Base-by-base conservation (phyloP, 2,113 vertebrate genomes). In the Pomatostomus ruficeps region DNA sequence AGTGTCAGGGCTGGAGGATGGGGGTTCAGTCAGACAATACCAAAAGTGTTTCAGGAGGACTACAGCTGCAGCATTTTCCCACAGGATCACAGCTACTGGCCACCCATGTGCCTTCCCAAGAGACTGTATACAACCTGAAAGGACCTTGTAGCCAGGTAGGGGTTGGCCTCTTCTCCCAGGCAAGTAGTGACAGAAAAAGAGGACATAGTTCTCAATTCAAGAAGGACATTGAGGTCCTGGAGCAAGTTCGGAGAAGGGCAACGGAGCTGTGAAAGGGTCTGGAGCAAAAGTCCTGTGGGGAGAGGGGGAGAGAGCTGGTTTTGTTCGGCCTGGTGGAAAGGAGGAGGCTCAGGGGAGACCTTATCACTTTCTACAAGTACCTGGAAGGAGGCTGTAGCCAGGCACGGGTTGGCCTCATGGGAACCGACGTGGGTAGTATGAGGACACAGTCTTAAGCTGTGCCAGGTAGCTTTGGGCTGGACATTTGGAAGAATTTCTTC, bases 61-160 rank as follows among this genome's bases (percentile, higher is more conserved):
- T 38, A 9, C 0, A 2, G 31, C 52, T 43, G 26, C 1, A 3
- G 4, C 22, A 9, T 3, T 7, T 14, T 33, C 21, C 25, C 67
- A 28, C 7, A 25, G 29, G 14, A 8, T 12, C 25, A 33, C 9
- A 12, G 33, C 31, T 21, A 7, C 13, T 3, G 18, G 31, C 25
- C 12, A 22, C 21, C 8, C 2, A 1, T 8, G 4, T 8, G 29
- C 31, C 19, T 29, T 45, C 19, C 51, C 43, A 43, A 58, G 23
- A 73, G 43, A 23, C 51, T 58, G n/a, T 23, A 46, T 6, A 59
- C 13, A 45, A 25, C 13, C 19, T 14, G 38, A 25, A 45, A 67
- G 33, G 38, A 38, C 23, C 4, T 18, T 48, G 21, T 33, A 45
- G 12, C 23, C 22, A 8, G 23, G 10, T 3, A 35, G 7, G 26